Conservation (phyloP, 1,140 invertebrate genomes). For the Papilio polytes region DNA sequence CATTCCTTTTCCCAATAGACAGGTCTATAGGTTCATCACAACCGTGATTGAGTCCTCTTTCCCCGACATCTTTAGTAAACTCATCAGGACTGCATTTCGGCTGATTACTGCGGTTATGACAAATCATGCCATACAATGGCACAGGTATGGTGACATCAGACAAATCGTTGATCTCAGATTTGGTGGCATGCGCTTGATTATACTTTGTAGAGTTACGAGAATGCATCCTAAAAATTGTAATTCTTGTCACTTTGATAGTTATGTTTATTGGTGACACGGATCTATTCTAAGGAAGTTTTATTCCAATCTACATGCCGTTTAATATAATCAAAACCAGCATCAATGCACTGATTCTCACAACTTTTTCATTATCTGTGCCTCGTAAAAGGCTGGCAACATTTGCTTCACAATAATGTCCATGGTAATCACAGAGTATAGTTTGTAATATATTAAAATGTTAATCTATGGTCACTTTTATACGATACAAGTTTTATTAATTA, state of each 20-base stretch:
- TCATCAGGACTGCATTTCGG: slow-evolving; percentile 27
- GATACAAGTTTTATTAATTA: not conserved
- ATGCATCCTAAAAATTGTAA: slow-evolving; percentile 53
- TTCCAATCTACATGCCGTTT: not conserved
- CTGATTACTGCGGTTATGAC: slow-evolving; percentile 46
- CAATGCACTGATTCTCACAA: not conserved
- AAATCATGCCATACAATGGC: slow-evolving; percentile 64
- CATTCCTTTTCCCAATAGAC: slow-evolving; percentile 55
- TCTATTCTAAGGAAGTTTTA: not conserved
- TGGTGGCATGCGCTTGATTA: slow-evolving; percentile 41
- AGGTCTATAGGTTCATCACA: slow-evolving; percentile 67
- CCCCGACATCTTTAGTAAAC: slow-evolving; percentile 27
- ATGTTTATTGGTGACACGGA: not conserved
- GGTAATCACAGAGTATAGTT: too few species aligned
- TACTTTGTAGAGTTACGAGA: slow-evolving; percentile 49
- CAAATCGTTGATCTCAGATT: slow-evolving; percentile 3
- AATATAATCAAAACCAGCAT: not conserved
- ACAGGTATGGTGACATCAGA: slow-evolving; percentile 37
- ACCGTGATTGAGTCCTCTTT: slow-evolving; percentile 29
- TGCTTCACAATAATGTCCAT: not conserved
- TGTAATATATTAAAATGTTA: too few species aligned
- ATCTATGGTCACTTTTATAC: not conserved
- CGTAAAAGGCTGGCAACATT: not conserved
- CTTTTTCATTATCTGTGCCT: not conserved
- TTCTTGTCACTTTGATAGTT: not conserved